Percentiles rank a stretch among this genome's conserved stretches.
phyloP scores from a whole-genome alignment of 2,888 invertebrate genomes.

The Rosalia funebris region DNA sequence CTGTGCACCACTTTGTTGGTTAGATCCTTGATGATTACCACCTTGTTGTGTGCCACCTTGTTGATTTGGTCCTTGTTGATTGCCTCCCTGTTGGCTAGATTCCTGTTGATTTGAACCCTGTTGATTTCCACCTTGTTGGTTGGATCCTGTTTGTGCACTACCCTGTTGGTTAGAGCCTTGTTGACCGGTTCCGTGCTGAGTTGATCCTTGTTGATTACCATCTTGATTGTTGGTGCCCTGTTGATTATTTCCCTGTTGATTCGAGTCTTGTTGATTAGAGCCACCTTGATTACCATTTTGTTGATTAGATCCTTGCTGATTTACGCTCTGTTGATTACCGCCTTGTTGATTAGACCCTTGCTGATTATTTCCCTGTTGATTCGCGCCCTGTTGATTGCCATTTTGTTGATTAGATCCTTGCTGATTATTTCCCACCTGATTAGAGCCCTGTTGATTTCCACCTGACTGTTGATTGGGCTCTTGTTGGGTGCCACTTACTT shows the following conservation, averaged over 20 bases:
- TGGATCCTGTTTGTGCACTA: conserved; percentile 15
- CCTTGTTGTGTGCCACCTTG: conserved; percentile 13
- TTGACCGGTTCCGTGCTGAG: conserved; percentile 33
- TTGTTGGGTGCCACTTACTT: conserved; percentile 39
- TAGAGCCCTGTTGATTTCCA: conserved; percentile 20
- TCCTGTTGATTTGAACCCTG: conserved; percentile 22
- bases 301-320: conserved; percentile 21
- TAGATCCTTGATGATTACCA: conserved; percentile 34
- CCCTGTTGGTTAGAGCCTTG: conserved; percentile 23
- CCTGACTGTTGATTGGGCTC: conserved; percentile 22
- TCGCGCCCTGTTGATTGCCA: conserved; percentile 33
- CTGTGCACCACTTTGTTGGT: conserved; percentile 2
- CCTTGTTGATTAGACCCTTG: conserved; percentile 27
- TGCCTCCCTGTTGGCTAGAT: conserved; percentile 24
- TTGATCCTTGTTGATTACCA: conserved; percentile 9
- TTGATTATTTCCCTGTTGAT: conserved; percentile 30
- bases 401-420: conserved; percentile 36
- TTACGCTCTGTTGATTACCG: conserved; percentile 30
- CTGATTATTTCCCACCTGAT: conserved; percentile 30
- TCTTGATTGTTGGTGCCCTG: conserved; percentile 46
- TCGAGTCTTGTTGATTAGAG: conserved; percentile 28
- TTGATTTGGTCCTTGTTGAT: conserved; percentile 28
- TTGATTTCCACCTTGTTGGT: conserved; percentile 33
- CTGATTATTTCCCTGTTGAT: too few species aligned
- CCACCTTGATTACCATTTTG: conserved; percentile 53